A percentile compares a stretch with the other conserved stretches of the same genome.
phyloP scores from a whole-genome alignment of 2,797 vertebrate genomes.

The Gila robusta region DNA sequence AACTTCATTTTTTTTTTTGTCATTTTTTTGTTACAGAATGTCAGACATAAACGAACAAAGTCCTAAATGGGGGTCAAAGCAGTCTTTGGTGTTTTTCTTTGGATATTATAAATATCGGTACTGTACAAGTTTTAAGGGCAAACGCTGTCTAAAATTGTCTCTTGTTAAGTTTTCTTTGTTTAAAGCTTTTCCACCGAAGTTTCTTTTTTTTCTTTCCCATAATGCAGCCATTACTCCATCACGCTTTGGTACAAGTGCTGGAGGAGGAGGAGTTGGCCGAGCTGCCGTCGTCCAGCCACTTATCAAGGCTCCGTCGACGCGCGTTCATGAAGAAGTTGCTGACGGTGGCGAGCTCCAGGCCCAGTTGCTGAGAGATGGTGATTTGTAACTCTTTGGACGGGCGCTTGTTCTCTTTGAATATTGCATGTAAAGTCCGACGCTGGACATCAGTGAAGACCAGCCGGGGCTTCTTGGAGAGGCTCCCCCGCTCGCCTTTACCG shows the following conservation, averaged over 20 bases:
- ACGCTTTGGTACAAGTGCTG: conserved; percentile 98
- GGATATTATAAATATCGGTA: conserved; percentile 98
- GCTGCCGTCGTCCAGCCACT: conserved; percentile 97
- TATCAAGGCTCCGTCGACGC: conserved; percentile 95
- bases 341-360: conserved; percentile 97
- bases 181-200: conserved; percentile 99
- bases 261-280: conserved; percentile 88
- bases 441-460: conserved; percentile 99
- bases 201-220: conserved; percentile 72
- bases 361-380: conserved; percentile 99
- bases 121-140: conserved; percentile 85
- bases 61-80: conserved; percentile 91
- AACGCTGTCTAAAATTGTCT: conserved; percentile 88
- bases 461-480: conserved; percentile 93
- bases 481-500: conserved; percentile 90
- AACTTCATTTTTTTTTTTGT: conserved; percentile 72
- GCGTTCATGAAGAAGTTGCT: conserved; percentile 99
- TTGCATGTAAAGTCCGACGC: conserved; percentile 97
- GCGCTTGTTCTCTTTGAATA: conserved; percentile 99
- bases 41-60: conserved; percentile 89
- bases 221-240: conserved; percentile 87
- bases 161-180: conserved; percentile 82
- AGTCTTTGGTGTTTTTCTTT: conserved; percentile 99
- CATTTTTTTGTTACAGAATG: conserved; percentile 82
- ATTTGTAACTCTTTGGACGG: conserved; percentile 99